Base-by-base conservation (phyloP, 2,888 invertebrate genomes). In the Sialis lutaria region DNA sequence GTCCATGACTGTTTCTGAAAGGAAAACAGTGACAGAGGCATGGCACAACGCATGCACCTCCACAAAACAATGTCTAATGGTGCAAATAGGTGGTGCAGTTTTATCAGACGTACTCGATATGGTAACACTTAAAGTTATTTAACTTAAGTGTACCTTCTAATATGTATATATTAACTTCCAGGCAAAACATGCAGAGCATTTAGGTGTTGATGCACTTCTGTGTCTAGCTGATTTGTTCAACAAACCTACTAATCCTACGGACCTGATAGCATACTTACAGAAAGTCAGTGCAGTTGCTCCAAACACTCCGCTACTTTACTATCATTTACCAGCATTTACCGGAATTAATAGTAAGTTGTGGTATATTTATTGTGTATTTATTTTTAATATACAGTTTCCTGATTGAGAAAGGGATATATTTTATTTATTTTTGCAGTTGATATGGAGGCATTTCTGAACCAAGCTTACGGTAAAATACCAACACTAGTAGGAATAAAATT, bases 401-500 rank as follows among this genome's bases (percentile, higher is more conserved):
- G 7, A 43, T 33, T 43, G 2, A 9, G n/a, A 32, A 33, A 41
- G 31, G 37, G 41, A 41, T 35, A 40, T 10, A 43, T 45, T 39
- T 43, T 45, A 13, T 32, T 48, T 39, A 30, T 52, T 46, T 52
- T 67, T 67, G 13, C 58, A 86, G 85, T 86, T 44, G 72, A 78
- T 54, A 85, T 85, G 82, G 77, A 75, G 40, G 64, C 72, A 31
- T 82, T 84, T 55, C 70, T 84, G 37, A 64, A 68, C 9, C 68
- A 73, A 22, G 78, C 82, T 1, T 71, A 72, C 0, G 65, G 67
- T 5, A 60, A 68, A 48, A 75, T 90, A 42, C 77, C 85, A 0
- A 84, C 79, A 46, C 82, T 90, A 57, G 73, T 72, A 49, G 90
- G 90, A 4, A 70, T 88, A n/a, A 90, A 90, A 62, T 88, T 81